Conservation (phyloP, 2,888 invertebrate species). For the Escarpia spicata region DNA sequence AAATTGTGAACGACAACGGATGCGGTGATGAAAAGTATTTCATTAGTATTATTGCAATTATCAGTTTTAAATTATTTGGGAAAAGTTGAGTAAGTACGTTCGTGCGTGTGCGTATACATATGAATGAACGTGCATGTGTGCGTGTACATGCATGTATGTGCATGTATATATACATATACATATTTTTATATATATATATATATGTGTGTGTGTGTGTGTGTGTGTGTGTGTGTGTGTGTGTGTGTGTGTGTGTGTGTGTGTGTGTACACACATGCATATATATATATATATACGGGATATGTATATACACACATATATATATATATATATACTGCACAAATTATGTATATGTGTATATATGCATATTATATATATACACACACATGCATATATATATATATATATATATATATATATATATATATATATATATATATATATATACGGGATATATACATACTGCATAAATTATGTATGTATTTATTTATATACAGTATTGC, state of each 20-base stretch:
- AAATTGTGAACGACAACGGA: not conserved
- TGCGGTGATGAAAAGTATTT: not conserved
- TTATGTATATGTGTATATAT: not conserved
- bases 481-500: not conserved
- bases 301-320: not conserved
- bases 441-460: not conserved
- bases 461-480: not conserved
- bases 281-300: no score
- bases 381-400: no score
- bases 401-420: not conserved
- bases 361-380: no score
- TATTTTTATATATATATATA: not conserved
- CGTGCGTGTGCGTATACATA: not conserved
- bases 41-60: no score
- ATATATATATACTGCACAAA: no score
- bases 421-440: not conserved
- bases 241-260: no score
- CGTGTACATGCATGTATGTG: not conserved
- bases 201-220: conserved; percentile 17
- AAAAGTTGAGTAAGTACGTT: not conserved
- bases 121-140: not conserved
- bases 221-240: not conserved
- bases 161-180: not conserved
- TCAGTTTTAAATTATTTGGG: not conserved
- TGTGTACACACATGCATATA: no score